Evolutionary conservation across 2,888 invertebrate genomes (phyloP), one percentile per base, ranked within the genome.

Genomic region (Diachrysia chrysitis): DNA sequence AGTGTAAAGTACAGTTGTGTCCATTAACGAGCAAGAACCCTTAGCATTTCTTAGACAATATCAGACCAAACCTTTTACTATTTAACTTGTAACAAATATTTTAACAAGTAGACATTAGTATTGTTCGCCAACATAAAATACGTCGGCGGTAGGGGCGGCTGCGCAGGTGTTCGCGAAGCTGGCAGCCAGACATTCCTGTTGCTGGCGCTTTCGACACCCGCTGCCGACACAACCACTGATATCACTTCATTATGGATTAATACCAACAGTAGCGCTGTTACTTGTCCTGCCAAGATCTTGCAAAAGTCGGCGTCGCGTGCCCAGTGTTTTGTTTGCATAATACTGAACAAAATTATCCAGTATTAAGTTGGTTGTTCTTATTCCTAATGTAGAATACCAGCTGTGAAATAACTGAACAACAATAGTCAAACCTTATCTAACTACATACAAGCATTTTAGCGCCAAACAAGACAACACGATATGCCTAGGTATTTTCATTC

Each of bases 221-320:
- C 55, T 14, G 60, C 48, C 55, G 73, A 73, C 55, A 51, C 75
- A 46, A 68, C 48, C 78, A 46, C 56, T 58, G 79, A 78, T 74
- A 78, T 78, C 69, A 66, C 74, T 62, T 62, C 74, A 73, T 73
- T 67, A 62, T 78, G 78, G 42, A 57, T 53, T 66, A 62, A 73
- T 72, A 56, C 46, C 48, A 71, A 59, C 58, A 48, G 66, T 19
- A 54, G 51, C 19, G 73, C 79, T 59, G 48, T 58, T 29, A 73
- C 46, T 35, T n/a, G 25, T 58, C 59, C 53, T 54, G 55, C 57
- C 73, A 42, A 42, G n/a, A 46, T 46, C 5, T 46, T 21, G 60
- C 42, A 29, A n/a, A 55, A 56, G 51, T 54, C 55, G 57, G 56
- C 54, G 67, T 71, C 48, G n/a, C 46, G 48, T 35, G 51, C 21